These are phyloP conservation scores for Macrocentrus cingulum DNA, from an alignment of 1,140 invertebrate genomes.

Conservation along the genomic window DNA sequence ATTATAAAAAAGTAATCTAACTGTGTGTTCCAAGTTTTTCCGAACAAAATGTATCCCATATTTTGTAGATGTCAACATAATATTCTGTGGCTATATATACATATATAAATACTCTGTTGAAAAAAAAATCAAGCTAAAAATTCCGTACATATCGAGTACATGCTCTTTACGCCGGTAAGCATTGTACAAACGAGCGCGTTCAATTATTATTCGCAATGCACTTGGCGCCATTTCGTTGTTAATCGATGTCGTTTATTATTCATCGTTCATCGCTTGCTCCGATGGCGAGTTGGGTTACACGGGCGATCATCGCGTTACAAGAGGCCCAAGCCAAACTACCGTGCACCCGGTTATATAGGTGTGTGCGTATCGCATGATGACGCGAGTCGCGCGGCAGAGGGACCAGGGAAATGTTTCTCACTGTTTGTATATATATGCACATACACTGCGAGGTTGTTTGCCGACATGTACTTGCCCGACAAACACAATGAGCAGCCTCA, in stretches of 20 bases:
- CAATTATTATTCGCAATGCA: conserved; percentile 46
- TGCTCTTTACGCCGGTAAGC: conserved; percentile 7
- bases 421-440: not conserved
- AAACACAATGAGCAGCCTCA: conserved; percentile 26
- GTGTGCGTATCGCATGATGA: not conserved
- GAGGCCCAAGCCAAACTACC: not conserved
- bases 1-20: too few relatives aligned
- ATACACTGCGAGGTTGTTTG: conserved; percentile 9
- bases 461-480: conserved; percentile 21
- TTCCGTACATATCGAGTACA: too few relatives aligned
- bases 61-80: too few relatives aligned
- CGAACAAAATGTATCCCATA: too few relatives aligned
- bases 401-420: conserved; percentile 10
- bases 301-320: conserved; percentile 23
- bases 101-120: not conserved
- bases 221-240: conserved; percentile 45
- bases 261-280: conserved; percentile 42
- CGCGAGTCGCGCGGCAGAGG: not conserved
- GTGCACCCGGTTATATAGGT: not conserved
- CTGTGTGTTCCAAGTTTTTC: too few relatives aligned
- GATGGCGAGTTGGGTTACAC: conserved; percentile 12
- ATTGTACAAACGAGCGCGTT: conserved; percentile 10
- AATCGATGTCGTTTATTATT: conserved; percentile 50
- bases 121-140: too few relatives aligned
- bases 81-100: conserved; percentile 8